Conservation (phyloP, 2,797 vertebrate species). For the Otus scops region DNA sequence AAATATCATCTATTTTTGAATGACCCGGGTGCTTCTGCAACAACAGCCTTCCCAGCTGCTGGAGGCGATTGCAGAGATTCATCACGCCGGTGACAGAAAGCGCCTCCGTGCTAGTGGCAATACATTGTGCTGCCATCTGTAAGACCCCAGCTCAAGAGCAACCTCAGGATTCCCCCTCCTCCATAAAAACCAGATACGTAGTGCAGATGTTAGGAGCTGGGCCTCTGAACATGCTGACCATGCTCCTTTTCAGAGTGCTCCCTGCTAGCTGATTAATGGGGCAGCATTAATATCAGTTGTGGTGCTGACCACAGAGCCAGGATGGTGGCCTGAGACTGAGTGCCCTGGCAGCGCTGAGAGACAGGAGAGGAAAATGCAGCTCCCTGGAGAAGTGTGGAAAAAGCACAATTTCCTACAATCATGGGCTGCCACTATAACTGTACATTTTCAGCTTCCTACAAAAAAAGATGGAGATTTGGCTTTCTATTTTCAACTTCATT, state of each 20-base stretch:
- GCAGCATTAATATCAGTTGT: neutral
- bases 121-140: slow-evolving; percentile 15
- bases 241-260: neutral
- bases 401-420: neutral
- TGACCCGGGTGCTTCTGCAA: slow-evolving; percentile 7
- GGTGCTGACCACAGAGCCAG: neutral
- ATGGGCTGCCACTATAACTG: neutral
- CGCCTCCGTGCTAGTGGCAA: neutral
- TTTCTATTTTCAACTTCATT: neutral
- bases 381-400: neutral
- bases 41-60: slow-evolving; percentile 35
- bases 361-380: neutral
- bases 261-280: slow-evolving; percentile 1
- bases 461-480: neutral
- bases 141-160: neutral
- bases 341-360: neutral
- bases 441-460: neutral
- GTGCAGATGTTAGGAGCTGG: neutral
- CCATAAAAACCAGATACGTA: neutral
- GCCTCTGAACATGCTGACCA: neutral
- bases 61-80: slow-evolving; percentile 15
- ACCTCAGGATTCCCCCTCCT: neutral
- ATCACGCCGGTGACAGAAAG: neutral
- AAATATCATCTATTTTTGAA: slow-evolving; percentile 56
- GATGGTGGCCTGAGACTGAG: neutral